These are phyloP conservation scores for Centropristis striata DNA, from an alignment of 2,113 vertebrate species.

Conservation along the genomic window DNA sequence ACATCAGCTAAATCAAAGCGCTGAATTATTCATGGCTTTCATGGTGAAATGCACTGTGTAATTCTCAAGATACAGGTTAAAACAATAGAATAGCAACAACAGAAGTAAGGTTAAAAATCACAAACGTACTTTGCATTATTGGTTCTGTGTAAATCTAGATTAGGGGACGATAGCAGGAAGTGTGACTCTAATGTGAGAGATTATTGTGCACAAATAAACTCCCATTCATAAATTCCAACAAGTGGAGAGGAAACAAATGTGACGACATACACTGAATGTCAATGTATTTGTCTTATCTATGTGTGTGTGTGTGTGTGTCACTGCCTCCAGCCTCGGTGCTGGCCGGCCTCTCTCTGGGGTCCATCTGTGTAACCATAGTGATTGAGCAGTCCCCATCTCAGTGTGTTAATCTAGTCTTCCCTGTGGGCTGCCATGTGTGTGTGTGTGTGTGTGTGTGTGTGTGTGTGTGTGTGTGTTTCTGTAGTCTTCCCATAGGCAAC, in stretches of 20 bases:
- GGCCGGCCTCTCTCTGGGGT: conserved; percentile 69
- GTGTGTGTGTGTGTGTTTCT: conserved; percentile 27
- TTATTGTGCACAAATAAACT: conserved; percentile 9
- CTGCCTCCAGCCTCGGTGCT: conserved; percentile 68
- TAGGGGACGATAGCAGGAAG: not conserved
- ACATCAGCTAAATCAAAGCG: not conserved
- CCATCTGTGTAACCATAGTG: conserved; percentile 86
- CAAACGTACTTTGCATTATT: not conserved
- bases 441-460: too few species aligned
- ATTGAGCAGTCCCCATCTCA: conserved; percentile 79
- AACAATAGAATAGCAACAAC: not conserved
- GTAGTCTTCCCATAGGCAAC: conserved; percentile 56
- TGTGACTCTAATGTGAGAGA: conserved; percentile 1
- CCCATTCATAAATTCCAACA: conserved; percentile 36
- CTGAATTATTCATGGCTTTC: conserved; percentile 3
- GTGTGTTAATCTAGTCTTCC: conserved; percentile 76
- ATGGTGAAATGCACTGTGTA: not conserved
- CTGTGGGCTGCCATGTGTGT: conserved; percentile 46
- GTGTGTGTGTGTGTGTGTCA: conserved; percentile 44
- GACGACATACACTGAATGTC: conserved; percentile 3
- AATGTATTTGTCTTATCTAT: not conserved
- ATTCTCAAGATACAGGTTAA: not conserved
- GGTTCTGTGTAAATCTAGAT: not conserved
- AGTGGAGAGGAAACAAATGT: conserved; percentile 10
- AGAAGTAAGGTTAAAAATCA: not conserved